A percentile compares a stretch with the other conserved stretches of the same genome.
Conservation (phyloP, 2,888 invertebrate species). For the Tholera decimalis region DNA sequence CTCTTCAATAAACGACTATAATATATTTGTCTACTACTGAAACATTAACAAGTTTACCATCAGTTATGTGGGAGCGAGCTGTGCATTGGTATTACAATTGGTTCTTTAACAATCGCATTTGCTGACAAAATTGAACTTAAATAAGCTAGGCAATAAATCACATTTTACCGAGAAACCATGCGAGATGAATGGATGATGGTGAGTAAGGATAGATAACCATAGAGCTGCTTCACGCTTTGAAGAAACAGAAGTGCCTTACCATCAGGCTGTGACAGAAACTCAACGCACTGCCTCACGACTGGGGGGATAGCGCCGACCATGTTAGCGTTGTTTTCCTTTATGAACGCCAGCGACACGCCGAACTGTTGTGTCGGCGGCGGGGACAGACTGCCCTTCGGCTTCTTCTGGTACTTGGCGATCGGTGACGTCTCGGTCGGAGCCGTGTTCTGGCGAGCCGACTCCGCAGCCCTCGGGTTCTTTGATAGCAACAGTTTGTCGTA, state of each 20-base stretch:
- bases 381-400: slow-evolving; percentile 67
- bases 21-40: no score
- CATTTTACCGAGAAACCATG: neutral
- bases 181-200: neutral
- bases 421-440: slow-evolving; percentile 49
- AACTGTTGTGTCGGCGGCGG: slow-evolving; percentile 96
- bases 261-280: slow-evolving; percentile 97
- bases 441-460: slow-evolving; percentile 70
- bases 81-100: neutral
- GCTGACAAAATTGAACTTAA: neutral
- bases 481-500: slow-evolving; percentile 94
- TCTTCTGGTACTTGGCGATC: slow-evolving; percentile 53
- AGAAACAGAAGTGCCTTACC: slow-evolving; percentile 88
- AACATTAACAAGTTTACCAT: neutral
- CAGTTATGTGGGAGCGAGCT: neutral
- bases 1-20: no score
- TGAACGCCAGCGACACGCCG: slow-evolving; percentile 97
- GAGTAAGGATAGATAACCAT: neutral
- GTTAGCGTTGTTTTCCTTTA: slow-evolving; percentile 95
- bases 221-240: neutral
- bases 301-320: slow-evolving; percentile 97
- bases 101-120: neutral
- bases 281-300: slow-evolving; percentile 97
- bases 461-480: slow-evolving; percentile 88
- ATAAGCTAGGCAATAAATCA: neutral